Base-by-base conservation (phyloP, 1,140 invertebrate species). In the Olivierus martensii region DNA sequence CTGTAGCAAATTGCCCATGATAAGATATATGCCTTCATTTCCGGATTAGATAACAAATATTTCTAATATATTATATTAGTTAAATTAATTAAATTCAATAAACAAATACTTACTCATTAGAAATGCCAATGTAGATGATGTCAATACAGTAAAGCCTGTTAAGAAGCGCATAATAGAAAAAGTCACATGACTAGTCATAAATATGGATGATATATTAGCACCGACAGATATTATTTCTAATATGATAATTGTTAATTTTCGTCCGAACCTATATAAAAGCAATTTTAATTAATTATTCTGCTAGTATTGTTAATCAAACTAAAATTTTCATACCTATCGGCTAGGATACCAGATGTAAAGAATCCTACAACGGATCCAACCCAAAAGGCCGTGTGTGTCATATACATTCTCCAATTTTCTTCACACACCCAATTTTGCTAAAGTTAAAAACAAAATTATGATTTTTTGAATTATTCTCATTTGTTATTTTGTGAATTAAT, bases 381-480 rank as follows among this genome's bases (percentile, higher is more conserved):
- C 49, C 55, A 57, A 35, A 55, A 59, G 14, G 55, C 47, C 15
- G 47, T 57, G 46, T 59, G 57, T 6, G 52, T 53, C 12, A 47
- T 50, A 42, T 59, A 59, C 15, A 53, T 38, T 36, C 55, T 45
- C 57, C 57, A 59, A 4, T 50, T 49, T 37, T 59, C 53, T 28
- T 53, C 57, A 17, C 57, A 59, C 18, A 59, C 57, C 57, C 57
- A 59, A 35, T 59, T 49, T 43, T 58, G 55, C 56, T 58, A 53
- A 44, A 58, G 55, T 46, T 6, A 38, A 53, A 53, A 28, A n/a
- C n/a, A n/a, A n/a, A n/a, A n/a, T n/a, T n/a, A n/a, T n/a, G n/a
- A n/a, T n/a, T n/a, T n/a, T n/a, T n/a, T n/a, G n/a, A n/a, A n/a
- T n/a, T n/a, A n/a, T n/a, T n/a, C n/a, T n/a, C n/a, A n/a, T n/a